phyloP scores from a whole-genome alignment of 1,140 invertebrate genomes.

The Monochamus saltuarius region DNA sequence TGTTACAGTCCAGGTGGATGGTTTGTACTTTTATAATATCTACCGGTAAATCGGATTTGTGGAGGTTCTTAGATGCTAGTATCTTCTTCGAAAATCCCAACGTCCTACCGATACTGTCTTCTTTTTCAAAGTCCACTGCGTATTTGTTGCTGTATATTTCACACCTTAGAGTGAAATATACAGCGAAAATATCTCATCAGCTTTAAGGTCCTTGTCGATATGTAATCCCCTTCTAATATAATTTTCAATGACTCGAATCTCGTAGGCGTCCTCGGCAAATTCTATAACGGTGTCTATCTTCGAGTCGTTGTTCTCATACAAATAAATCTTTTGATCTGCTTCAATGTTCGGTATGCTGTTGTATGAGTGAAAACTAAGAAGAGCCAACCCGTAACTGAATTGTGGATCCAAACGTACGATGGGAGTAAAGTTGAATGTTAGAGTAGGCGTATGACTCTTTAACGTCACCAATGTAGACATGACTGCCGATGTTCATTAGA shows the following conservation, averaged over 20 bases:
- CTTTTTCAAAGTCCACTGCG: constrained; percentile 23
- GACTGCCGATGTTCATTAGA: too few species aligned
- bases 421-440: too few species aligned
- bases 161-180: constrained; percentile 33
- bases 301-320: constrained; percentile 1
- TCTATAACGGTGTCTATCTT: constrained; percentile 9
- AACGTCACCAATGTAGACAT: too few species aligned
- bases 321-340: constrained; percentile 22
- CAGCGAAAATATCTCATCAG: constrained; percentile 8
- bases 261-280: constrained; percentile 25
- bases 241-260: constrained; percentile 3
- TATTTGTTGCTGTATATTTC: constrained; percentile 15
- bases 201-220: background rate
- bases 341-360: constrained; percentile 30
- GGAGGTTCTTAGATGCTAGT: constrained; percentile 12
- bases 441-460: too few species aligned
- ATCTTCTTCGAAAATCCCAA: constrained; percentile 28
- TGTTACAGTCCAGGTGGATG: constrained; percentile 31
- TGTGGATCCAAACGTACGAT: too few species aligned
- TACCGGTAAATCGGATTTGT: constrained; percentile 32
- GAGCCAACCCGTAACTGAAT: constrained; percentile 15
- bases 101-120: constrained; percentile 1
- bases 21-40: constrained; percentile 29
- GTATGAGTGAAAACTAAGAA: constrained; percentile 24
- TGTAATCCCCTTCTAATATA: background rate